Base-by-base conservation (phyloP, 2,888 invertebrate genomes). In the Pilophorus perplexus region DNA sequence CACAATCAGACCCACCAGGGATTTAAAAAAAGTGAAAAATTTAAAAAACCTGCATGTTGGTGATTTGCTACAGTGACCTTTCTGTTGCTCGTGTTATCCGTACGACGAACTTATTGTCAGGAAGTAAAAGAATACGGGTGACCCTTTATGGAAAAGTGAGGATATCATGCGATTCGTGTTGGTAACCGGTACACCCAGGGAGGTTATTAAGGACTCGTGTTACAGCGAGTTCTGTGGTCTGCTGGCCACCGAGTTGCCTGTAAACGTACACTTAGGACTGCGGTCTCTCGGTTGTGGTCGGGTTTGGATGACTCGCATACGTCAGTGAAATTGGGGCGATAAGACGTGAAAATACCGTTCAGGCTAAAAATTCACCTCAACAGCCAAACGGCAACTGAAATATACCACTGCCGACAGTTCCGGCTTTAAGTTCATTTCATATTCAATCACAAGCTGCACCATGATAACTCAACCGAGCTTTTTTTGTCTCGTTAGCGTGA, bases 401-500 rank as follows among this genome's bases (percentile, higher is more conserved):
- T n/a, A n/a, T n/a, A n/a, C n/a, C n/a, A n/a, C n/a, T n/a, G n/a
- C n/a, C n/a, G n/a, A n/a, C n/a, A n/a, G n/a, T n/a, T n/a, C n/a
- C n/a, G n/a, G n/a, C n/a, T n/a, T n/a, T n/a, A n/a, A n/a, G n/a
- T n/a, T n/a, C n/a, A n/a, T n/a, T n/a, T n/a, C n/a, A n/a, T n/a
- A n/a, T n/a, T n/a, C n/a, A n/a, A n/a, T n/a, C n/a, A n/a, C n/a
- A n/a, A n/a, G n/a, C n/a, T n/a, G n/a, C n/a, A n/a, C n/a, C n/a
- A n/a, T n/a, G n/a, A n/a, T n/a, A n/a, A n/a, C n/a, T n/a, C n/a
- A n/a, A n/a, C n/a, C n/a, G n/a, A n/a, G n/a, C n/a, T n/a, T n/a
- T n/a, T 52, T 28, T 18, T 55, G 55, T 55, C 55, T 55, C 38
- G 55, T 55, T 55, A 55, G 55, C 55, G 38, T 55, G 55, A 55